Conservation (phyloP, 2,797 vertebrate genomes). For the Oryzias dopingdopingensis region DNA sequence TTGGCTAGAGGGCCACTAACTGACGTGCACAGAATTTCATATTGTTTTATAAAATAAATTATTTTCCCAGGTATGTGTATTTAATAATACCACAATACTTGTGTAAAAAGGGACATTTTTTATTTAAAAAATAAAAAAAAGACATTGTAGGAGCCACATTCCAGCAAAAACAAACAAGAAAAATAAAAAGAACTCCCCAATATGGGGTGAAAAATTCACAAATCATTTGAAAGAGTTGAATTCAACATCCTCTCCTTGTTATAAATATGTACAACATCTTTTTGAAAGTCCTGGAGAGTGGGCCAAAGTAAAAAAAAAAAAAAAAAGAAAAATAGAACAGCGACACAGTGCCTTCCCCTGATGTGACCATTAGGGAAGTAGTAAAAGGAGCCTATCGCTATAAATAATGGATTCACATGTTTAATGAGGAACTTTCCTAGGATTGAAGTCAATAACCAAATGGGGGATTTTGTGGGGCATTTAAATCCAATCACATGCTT, state of each 20-base stretch:
- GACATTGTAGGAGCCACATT: conserved; percentile 47
- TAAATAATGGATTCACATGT: conserved; percentile 62
- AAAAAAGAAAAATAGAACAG: conserved; percentile 17
- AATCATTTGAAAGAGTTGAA: conserved; percentile 62
- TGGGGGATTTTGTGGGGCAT: conserved; percentile 23
- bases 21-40: conserved; percentile 62
- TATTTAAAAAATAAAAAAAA: conserved; percentile 74
- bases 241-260: conserved; percentile 69
- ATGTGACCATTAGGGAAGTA: conserved; percentile 42
- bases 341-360: conserved; percentile 69
- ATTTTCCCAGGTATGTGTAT: conserved; percentile 63
- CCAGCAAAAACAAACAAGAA: conserved; percentile 13
- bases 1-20: conserved; percentile 31
- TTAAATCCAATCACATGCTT: conserved; percentile 20
- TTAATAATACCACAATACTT: conserved; percentile 29
- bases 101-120: conserved; percentile 65
- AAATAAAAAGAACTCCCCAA: conserved; percentile 74
- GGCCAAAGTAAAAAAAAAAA: conserved; percentile 24
- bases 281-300: conserved; percentile 57
- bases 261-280: conserved; percentile 80
- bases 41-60: conserved; percentile 78
- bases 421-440: conserved; percentile 15
- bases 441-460: conserved; percentile 34
- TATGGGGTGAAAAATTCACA: conserved; percentile 81
- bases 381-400: conserved; percentile 47